phyloP scores from a whole-genome alignment of 2,113 vertebrate species.

The Ptilorrhoa leucosticta region DNA sequence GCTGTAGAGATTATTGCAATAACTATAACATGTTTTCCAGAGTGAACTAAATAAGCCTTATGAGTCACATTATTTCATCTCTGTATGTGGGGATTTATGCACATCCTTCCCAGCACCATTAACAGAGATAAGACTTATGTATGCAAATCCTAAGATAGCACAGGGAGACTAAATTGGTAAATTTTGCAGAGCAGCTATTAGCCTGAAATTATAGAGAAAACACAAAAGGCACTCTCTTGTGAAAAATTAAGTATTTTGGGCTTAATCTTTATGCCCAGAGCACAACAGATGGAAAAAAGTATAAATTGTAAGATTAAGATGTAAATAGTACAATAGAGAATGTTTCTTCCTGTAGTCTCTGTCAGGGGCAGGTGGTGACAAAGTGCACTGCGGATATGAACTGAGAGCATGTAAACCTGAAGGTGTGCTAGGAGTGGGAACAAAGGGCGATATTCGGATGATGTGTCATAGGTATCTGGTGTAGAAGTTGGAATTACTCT shows the following conservation, averaged over 20 bases:
- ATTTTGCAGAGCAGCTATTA: conserved; percentile 21
- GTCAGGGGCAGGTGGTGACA: not conserved
- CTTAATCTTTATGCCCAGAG: not conserved
- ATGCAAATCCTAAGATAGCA: conserved; percentile 25
- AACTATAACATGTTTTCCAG: not conserved
- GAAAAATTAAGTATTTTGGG: not conserved
- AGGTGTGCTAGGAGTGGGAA: not conserved
- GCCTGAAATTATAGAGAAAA: not conserved
- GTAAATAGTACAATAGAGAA: not conserved
- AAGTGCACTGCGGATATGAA: not conserved
- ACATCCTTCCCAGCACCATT: not conserved
- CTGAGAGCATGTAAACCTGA: not conserved
- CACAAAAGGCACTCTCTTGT: not conserved
- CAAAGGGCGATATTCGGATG: not conserved
- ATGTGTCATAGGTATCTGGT: not conserved
- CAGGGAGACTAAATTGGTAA: not conserved
- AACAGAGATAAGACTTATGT: not conserved
- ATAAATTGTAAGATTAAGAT: not conserved
- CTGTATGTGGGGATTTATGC: not conserved
- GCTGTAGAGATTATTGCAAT: not conserved
- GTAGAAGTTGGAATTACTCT: not conserved
- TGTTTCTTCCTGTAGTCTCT: not conserved
- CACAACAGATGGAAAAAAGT: not conserved
- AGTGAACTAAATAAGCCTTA: conserved; percentile 7
- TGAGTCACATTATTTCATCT: conserved; percentile 22